phyloP scores from a whole-genome alignment of 1,140 invertebrate genomes.

The Leucophenga varia region DNA sequence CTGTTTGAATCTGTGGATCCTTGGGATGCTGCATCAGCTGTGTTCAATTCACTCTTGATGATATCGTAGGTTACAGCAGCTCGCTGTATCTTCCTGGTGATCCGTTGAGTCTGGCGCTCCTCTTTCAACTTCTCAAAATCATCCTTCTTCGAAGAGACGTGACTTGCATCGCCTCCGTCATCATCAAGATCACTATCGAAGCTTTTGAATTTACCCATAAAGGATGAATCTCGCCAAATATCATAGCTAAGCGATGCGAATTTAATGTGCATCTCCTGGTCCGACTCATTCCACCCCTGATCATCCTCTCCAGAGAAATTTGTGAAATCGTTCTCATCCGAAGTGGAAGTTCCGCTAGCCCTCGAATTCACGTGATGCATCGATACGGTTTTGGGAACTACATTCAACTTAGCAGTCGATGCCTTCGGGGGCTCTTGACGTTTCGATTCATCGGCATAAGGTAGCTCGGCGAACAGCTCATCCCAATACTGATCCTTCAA shows the following conservation, averaged over 20 bases:
- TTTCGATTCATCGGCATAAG: slow-evolving; percentile 51
- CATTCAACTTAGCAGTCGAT: slow-evolving; percentile 31
- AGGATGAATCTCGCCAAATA: slow-evolving; percentile 20
- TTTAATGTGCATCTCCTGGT: slow-evolving; percentile 22
- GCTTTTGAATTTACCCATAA: slow-evolving; percentile 3
- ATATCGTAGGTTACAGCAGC: slow-evolving; percentile 34
- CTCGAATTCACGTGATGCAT: too few relatives aligned
- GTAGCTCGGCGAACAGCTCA: slow-evolving; percentile 80
- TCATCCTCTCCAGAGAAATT: slow-evolving; percentile 20
- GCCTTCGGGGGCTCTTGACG: slow-evolving; percentile 34
- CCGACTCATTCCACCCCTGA: not conserved
- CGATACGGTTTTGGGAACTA: not conserved
- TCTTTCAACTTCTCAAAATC: slow-evolving; percentile 31
- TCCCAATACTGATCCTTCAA: slow-evolving; percentile 88
- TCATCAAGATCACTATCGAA: not conserved
- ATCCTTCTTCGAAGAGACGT: slow-evolving; percentile 16
- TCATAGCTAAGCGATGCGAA: slow-evolving; percentile 21
- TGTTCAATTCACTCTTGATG: slow-evolving; percentile 12
- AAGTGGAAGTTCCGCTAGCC: too few relatives aligned
- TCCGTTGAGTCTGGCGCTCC: slow-evolving; percentile 28
- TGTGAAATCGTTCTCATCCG: slow-evolving; percentile 20
- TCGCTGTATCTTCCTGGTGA: slow-evolving; percentile 26
- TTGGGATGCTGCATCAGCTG: not conserved
- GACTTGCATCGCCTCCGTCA: not conserved
- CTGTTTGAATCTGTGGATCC: not conserved